Evolutionary conservation across 2,888 invertebrate species (phyloP).

Genomic region (Digitonthophagus gazella): DNA sequence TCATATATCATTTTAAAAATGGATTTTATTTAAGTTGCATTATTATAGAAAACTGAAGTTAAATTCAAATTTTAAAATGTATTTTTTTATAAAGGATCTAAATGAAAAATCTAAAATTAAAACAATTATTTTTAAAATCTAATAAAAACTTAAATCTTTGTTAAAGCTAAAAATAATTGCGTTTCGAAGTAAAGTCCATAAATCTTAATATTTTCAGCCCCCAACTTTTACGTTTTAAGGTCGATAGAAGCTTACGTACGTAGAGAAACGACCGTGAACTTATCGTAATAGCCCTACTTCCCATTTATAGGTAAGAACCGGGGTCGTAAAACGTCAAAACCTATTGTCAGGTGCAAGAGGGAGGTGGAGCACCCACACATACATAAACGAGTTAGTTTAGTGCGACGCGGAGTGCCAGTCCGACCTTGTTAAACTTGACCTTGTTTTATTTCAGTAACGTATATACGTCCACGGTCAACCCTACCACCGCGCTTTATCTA

Average conservation of each 20-base stretch:
- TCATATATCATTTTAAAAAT: too few relatives aligned
- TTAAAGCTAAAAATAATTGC: too few relatives aligned
- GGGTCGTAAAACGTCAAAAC: neutral
- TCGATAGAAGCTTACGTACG: neutral
- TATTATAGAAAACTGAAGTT: too few relatives aligned
- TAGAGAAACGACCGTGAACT: neutral
- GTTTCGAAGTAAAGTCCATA: too few relatives aligned
- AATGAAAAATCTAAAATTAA: too few relatives aligned
- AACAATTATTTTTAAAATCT: too few relatives aligned
- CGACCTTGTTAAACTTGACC: slow-evolving; percentile 53
- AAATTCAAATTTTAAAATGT: too few relatives aligned
- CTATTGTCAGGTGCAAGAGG: neutral
- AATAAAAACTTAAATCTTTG: too few relatives aligned
- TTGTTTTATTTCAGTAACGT: slow-evolving; percentile 52
- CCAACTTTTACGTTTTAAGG: neutral
- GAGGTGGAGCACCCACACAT: neutral
- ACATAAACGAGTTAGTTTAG: slow-evolving; percentile 29
- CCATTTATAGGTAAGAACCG: neutral
- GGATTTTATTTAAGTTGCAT: too few relatives aligned
- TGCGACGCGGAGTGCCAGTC: slow-evolving; percentile 36
- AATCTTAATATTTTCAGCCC: neutral
- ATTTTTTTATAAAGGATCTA: too few relatives aligned
- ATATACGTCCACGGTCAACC: slow-evolving; percentile 33
- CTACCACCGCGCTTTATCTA: neutral
- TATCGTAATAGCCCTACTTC: neutral